phyloP scores from a whole-genome alignment of 2,888 invertebrate species.

The Drosophila niveifrons region DNA sequence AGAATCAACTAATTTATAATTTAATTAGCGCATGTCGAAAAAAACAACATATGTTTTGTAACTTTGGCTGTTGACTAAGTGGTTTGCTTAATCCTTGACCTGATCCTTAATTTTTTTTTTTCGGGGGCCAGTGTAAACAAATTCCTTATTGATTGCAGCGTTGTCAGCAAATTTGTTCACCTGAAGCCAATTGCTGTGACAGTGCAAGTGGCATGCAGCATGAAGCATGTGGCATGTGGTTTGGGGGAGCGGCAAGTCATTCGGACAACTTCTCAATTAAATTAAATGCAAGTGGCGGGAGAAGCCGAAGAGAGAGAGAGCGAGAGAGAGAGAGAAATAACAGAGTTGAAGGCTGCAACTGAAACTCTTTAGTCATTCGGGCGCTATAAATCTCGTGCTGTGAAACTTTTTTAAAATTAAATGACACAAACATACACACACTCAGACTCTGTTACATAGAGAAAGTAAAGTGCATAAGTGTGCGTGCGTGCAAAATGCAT shows the following conservation, averaged over 20 bases:
- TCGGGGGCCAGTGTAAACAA: conserved; percentile 41
- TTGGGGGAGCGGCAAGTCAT: conserved; percentile 25
- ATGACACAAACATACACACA: conserved; percentile 63
- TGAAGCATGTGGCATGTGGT: neutral
- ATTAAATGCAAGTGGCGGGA: conserved; percentile 55
- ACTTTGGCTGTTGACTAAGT: neutral
- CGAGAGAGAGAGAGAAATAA: neutral
- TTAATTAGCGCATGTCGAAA: neutral
- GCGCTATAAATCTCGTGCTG: conserved; percentile 74
- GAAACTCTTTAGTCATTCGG: conserved; percentile 51
- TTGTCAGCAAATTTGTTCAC: conserved; percentile 32
- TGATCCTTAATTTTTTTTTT: conserved; percentile 2
- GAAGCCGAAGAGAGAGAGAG: neutral
- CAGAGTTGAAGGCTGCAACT: conserved; percentile 15
- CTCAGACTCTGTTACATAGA: conserved; percentile 44
- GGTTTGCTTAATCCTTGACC: conserved; percentile 37
- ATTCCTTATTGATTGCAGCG: conserved; percentile 56
- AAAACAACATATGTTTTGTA: neutral
- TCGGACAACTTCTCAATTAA: conserved; percentile 74
- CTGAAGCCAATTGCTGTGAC: conserved; percentile 10
- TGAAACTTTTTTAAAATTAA: conserved; percentile 72
- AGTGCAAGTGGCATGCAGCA: conserved; percentile 10
- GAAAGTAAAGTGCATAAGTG: conserved; percentile 40
- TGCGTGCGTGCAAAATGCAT: conserved; percentile 71
- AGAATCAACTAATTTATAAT: neutral